Conservation (phyloP, 2,888 invertebrate species). For the Plagiodera versicolora region DNA sequence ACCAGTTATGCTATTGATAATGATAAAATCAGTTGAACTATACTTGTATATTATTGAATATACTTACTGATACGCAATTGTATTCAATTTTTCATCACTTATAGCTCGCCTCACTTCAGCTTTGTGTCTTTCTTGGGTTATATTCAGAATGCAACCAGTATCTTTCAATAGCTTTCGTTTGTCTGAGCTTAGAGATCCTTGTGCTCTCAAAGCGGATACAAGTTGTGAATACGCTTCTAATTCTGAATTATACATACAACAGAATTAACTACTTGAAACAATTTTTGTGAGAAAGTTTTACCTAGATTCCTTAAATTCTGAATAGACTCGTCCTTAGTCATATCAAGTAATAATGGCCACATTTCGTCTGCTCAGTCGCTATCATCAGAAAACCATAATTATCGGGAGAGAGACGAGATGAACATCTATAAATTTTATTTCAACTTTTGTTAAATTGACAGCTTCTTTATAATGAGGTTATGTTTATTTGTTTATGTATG, state of each 20-base stretch:
- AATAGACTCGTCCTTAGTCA: constrained; percentile 88
- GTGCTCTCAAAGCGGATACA: constrained; percentile 88
- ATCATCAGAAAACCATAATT: constrained; percentile 33
- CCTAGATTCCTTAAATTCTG: constrained; percentile 85
- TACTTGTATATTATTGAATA: not conserved
- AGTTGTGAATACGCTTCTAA: constrained; percentile 89
- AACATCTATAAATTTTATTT: too few species aligned
- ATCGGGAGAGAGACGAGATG: constrained; percentile 2
- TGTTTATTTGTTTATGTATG: not conserved
- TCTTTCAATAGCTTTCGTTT: constrained; percentile 84
- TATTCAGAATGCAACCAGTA: constrained; percentile 78
- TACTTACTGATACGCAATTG: constrained; percentile 88
- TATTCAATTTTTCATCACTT: constrained; percentile 86
- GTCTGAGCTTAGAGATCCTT: constrained; percentile 82
- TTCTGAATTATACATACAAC: constrained; percentile 59
- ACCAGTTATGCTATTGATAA: constrained; percentile 61
- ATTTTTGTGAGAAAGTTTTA: constrained; percentile 48
- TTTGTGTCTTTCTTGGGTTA: constrained; percentile 87
- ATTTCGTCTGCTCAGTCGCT: constrained; percentile 44
- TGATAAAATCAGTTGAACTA: not conserved
- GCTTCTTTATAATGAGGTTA: not conserved
- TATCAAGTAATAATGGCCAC: constrained; percentile 77
- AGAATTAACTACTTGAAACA: constrained; percentile 17
- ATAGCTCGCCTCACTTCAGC: constrained; percentile 90
- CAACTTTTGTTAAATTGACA: not conserved